Evolutionary conservation across 1,140 invertebrate species (phyloP).

Genomic region (Sitophilus oryzae): DNA sequence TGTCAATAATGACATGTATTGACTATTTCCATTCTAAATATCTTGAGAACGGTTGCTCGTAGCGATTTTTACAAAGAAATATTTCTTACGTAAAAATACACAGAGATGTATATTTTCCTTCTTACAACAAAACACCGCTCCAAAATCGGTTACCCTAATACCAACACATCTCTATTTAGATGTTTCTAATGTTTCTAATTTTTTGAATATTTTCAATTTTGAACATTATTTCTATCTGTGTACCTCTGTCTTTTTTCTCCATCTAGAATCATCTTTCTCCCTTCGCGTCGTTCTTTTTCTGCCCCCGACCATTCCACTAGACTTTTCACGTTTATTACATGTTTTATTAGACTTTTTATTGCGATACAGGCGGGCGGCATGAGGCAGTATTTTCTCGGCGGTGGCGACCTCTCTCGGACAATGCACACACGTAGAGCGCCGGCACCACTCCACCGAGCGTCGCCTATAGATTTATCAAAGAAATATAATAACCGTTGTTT

Average conservation of each 20-base stretch:
- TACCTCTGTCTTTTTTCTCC: not conserved
- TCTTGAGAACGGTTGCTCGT: no score
- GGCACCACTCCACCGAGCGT: not conserved
- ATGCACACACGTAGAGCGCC: not conserved
- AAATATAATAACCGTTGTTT: not conserved
- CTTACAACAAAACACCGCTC: no score
- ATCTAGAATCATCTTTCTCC: not conserved
- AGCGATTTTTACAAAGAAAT: no score
- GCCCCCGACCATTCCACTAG: conserved; percentile 26
- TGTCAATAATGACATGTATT: no score
- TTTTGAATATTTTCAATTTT: no score
- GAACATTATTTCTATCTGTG: no score
- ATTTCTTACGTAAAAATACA: no score
- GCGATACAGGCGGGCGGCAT: conserved; percentile 10
- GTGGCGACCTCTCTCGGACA: not conserved
- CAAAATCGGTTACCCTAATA: no score
- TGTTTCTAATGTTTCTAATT: no score
- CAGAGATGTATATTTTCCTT: no score
- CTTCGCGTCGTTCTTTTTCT: conserved; percentile 11
- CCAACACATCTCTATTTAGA: no score
- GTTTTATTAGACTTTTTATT: conserved; percentile 27
- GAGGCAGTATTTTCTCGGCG: conserved; percentile 6
- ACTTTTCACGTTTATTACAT: conserved; percentile 27
- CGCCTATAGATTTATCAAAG: not conserved
- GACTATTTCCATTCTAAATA: no score